phyloP scores from a whole-genome alignment of 1,140 invertebrate genomes.

The Heliconius melpomene region DNA sequence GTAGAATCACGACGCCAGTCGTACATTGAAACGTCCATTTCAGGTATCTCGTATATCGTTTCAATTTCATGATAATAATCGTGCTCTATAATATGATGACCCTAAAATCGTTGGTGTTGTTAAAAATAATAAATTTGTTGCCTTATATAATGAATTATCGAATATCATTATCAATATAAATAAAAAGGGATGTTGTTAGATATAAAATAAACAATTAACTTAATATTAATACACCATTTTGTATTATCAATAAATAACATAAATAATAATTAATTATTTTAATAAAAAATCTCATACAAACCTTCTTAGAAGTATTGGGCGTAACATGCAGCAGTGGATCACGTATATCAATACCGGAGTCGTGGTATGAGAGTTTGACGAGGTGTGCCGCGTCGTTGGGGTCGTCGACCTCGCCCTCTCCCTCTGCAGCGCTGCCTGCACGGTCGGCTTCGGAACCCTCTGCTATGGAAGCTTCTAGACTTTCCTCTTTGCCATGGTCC shows the following conservation, averaged over 20 bases:
- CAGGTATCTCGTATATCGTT: constrained; percentile 63
- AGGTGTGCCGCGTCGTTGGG: constrained; percentile 75
- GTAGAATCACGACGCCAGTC: constrained; percentile 54
- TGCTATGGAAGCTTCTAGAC: constrained; percentile 48
- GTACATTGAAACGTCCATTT: constrained; percentile 47
- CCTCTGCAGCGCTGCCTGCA: constrained; percentile 45
- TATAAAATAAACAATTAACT: too few relatives aligned
- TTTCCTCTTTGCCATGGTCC: constrained; percentile 65
- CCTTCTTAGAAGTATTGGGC: constrained; percentile 75
- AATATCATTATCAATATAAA: neutral
- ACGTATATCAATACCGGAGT: constrained; percentile 93
- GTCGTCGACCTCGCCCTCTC: constrained; percentile 45
- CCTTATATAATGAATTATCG: neutral
- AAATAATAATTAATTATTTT: neutral
- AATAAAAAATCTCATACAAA: constrained; percentile 35
- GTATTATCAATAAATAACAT: neutral
- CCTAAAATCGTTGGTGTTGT: constrained; percentile 46
- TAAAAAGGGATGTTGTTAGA: neutral
- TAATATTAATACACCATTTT: too few relatives aligned
- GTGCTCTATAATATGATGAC: constrained; percentile 40
- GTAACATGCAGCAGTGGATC: constrained; percentile 82
- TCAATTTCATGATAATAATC: constrained; percentile 66
- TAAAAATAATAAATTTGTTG: neutral
- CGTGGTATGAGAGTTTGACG: constrained; percentile 90
- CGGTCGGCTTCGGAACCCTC: constrained; percentile 41